These are phyloP conservation scores for Anguilla rostrata DNA, from an alignment of 2,113 vertebrate species.

Conservation along the genomic window DNA sequence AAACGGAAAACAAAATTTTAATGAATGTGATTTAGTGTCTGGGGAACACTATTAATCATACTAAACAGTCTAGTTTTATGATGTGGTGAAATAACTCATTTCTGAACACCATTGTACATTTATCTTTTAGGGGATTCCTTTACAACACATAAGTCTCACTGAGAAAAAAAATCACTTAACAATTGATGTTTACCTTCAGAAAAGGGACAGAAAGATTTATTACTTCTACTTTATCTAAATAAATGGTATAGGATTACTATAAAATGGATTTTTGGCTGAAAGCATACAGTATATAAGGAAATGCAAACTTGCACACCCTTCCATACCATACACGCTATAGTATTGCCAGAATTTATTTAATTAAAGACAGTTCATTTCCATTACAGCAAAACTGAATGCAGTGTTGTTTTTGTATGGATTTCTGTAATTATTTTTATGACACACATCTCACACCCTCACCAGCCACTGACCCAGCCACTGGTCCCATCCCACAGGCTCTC, in stretches of 20 bases:
- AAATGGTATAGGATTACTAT: not conserved
- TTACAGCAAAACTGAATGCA: not conserved
- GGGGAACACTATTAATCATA: not conserved
- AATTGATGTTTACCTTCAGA: constrained; percentile 3
- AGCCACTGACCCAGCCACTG: not conserved
- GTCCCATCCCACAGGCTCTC: not conserved
- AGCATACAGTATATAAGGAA: not conserved
- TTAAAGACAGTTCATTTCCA: too few species aligned
- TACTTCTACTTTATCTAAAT: not conserved
- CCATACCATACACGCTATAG: too few species aligned
- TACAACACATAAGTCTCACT: constrained; percentile 4
- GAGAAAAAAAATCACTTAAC: constrained; percentile 1
- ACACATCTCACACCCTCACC: not conserved
- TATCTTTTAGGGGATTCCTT: not conserved
- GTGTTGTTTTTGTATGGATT: not conserved
- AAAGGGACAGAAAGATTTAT: not conserved
- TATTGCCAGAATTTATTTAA: too few species aligned
- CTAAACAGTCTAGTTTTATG: not conserved
- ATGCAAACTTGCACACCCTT: too few species aligned
- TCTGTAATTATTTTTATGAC: not conserved
- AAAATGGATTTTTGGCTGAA: not conserved
- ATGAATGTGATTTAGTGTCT: not conserved
- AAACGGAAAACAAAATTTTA: not conserved
- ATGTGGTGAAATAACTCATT: not conserved
- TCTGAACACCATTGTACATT: not conserved